A percentile compares a stretch with the other conserved stretches of the same genome.
Conservation (phyloP, 1,140 invertebrate species). For the Helicoverpa zea region DNA sequence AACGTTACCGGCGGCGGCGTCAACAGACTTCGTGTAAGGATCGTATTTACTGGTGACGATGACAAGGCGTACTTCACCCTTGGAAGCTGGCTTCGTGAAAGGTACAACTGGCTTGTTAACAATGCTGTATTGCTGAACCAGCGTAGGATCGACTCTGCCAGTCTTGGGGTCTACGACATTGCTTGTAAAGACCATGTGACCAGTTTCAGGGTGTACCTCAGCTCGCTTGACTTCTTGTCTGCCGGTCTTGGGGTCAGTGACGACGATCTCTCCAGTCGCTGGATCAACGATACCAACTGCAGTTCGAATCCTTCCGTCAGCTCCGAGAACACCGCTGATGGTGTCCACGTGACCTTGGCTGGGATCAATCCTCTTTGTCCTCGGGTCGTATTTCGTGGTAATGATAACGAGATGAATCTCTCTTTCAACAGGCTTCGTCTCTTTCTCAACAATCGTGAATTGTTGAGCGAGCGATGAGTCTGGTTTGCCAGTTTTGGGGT, state of each 20-base stretch:
- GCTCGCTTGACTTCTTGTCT: constrained; percentile 86
- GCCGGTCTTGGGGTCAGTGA: constrained; percentile 85
- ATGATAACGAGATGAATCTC: constrained; percentile 86
- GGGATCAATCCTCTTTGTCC: constrained; percentile 87
- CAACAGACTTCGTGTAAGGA: constrained; percentile 87
- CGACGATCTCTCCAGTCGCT: constrained; percentile 86
- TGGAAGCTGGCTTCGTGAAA: constrained; percentile 80
- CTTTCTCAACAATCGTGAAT: constrained; percentile 85
- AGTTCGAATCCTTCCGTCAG: constrained; percentile 86
- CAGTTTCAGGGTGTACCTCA: constrained; percentile 86
- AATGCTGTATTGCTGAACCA: constrained; percentile 87
- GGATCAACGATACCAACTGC: constrained; percentile 87
- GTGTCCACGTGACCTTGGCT: constrained; percentile 88
- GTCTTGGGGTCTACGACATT: constrained; percentile 89
- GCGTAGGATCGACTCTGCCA: constrained; percentile 88
- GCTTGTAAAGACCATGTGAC: constrained; percentile 87
- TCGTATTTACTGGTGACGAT: constrained; percentile 88
- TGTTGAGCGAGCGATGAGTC: constrained; percentile 87
- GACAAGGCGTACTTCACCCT: constrained; percentile 86
- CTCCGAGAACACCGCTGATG: constrained; percentile 84
- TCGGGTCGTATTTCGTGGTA: constrained; percentile 87
- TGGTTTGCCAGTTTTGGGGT: constrained; percentile 87
- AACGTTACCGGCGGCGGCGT: constrained; percentile 85
- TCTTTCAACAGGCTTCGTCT: constrained; percentile 78
- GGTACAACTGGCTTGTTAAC: constrained; percentile 86